phyloP scores from a whole-genome alignment of 2,113 vertebrate species.

The Lasiurus cinereus region DNA sequence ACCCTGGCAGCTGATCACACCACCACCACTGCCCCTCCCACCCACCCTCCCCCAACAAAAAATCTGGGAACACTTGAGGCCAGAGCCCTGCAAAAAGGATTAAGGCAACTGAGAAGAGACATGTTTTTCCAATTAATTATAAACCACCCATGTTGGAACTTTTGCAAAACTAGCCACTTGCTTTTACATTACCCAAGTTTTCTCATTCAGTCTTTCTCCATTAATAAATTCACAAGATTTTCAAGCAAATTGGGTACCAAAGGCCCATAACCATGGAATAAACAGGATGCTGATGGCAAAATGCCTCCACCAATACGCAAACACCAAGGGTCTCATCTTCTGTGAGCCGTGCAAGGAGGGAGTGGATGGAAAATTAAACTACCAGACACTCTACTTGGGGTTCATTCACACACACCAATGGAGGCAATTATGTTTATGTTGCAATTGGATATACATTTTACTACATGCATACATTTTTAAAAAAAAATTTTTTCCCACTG shows the following conservation, averaged over 20 bases:
- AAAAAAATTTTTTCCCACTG: constrained; percentile 9
- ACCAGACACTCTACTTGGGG: fast-evolving
- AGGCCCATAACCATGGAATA: neutral
- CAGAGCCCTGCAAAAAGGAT: constrained; percentile 8
- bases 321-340: neutral
- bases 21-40: neutral
- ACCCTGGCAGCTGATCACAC: neutral
- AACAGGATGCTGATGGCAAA: neutral
- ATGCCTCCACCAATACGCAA: neutral
- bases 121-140: constrained; percentile 77
- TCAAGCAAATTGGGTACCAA: neutral
- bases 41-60: neutral
- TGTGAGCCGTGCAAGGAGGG: fast-evolving
- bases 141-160: constrained; percentile 72
- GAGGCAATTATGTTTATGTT: neutral
- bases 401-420: neutral
- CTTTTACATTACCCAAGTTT: constrained; percentile 49
- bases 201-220: constrained; percentile 51
- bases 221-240: constrained; percentile 66
- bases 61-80: constrained; percentile 45
- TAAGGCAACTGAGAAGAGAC: constrained; percentile 16
- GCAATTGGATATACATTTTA: neutral
- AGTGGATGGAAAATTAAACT: neutral
- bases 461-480: neutral
- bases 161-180: neutral